Conservation (phyloP, 2,113 vertebrate genomes). For the Pterophyllum scalare region DNA sequence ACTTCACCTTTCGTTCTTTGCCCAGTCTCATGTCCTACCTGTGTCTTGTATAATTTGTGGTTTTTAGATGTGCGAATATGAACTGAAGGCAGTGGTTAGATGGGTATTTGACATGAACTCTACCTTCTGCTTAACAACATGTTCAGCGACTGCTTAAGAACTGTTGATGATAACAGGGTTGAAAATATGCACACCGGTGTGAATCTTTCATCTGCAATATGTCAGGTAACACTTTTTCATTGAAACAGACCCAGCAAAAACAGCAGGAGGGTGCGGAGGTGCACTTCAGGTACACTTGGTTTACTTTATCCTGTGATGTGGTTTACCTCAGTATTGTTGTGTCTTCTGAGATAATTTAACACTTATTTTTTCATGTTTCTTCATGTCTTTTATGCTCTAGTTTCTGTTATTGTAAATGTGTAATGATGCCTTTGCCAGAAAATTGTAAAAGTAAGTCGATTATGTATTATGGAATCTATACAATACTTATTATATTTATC, state of each 20-base stretch:
- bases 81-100: slow-evolving; percentile 65
- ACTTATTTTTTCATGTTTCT: neutral
- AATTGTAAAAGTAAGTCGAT: neutral
- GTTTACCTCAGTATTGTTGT: slow-evolving; percentile 37
- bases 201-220: slow-evolving; percentile 68
- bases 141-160: slow-evolving; percentile 44
- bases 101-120: slow-evolving; percentile 65
- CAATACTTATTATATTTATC: no score
- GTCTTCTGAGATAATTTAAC: slow-evolving; percentile 19
- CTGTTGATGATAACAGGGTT: slow-evolving; percentile 66
- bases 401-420: neutral
- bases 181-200: slow-evolving; percentile 57
- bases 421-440: neutral
- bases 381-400: neutral
- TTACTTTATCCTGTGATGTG: slow-evolving; percentile 39
- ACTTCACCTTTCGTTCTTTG: slow-evolving; percentile 9
- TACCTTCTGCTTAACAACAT: slow-evolving; percentile 58
- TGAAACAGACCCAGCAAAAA: slow-evolving; percentile 45
- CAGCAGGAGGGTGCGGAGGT: slow-evolving; percentile 15
- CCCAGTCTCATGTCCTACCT: slow-evolving; percentile 19
- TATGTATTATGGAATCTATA: neutral
- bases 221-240: slow-evolving; percentile 67
- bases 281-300: slow-evolving; percentile 21
- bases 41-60: slow-evolving; percentile 63
- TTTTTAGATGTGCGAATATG: slow-evolving; percentile 52